Percentiles rank a stretch among this genome's conserved stretches.
Evolutionary conservation across 2,888 invertebrate genomes (phyloP).

Genomic region (Eutolmus rufibarbis): DNA sequence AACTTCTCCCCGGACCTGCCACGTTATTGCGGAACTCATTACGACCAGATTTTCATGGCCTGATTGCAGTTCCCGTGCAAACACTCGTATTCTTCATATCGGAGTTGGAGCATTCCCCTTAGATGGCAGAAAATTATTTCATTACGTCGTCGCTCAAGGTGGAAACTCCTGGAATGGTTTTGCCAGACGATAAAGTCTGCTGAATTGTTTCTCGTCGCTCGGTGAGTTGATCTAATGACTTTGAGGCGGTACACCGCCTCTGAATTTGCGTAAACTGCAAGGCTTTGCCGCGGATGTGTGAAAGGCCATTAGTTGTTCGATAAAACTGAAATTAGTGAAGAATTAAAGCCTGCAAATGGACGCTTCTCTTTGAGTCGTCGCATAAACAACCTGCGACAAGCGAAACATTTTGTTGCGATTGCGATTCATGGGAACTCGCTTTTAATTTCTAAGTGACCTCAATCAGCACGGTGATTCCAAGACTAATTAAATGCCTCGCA

Average conservation of each 20-base stretch:
- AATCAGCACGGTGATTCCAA: background rate
- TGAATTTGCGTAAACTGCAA: background rate
- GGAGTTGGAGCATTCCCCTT: background rate
- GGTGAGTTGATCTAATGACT: background rate
- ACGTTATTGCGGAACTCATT: constrained; percentile 24
- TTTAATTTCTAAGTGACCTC: background rate
- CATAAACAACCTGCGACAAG: background rate
- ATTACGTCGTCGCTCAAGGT: background rate
- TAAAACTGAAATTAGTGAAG: background rate
- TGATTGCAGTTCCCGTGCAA: constrained; percentile 27
- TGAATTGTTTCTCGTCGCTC: background rate
- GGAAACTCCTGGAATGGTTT: background rate
- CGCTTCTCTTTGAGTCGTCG: background rate
- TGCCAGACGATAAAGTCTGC: background rate
- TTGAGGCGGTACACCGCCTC: background rate
- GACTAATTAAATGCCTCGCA: background rate
- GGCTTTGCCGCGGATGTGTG: background rate
- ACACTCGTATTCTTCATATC: constrained; percentile 23
- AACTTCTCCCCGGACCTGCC: background rate
- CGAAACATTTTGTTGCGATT: background rate
- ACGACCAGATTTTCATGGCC: constrained; percentile 19
- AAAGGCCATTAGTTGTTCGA: background rate
- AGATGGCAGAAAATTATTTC: constrained; percentile 27
- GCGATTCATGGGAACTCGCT: background rate
- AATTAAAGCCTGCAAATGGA: background rate